A percentile compares a stretch with the other conserved stretches of the same genome.
Conservation (phyloP, 2,797 vertebrate genomes). For the Anabas testudineus region DNA sequence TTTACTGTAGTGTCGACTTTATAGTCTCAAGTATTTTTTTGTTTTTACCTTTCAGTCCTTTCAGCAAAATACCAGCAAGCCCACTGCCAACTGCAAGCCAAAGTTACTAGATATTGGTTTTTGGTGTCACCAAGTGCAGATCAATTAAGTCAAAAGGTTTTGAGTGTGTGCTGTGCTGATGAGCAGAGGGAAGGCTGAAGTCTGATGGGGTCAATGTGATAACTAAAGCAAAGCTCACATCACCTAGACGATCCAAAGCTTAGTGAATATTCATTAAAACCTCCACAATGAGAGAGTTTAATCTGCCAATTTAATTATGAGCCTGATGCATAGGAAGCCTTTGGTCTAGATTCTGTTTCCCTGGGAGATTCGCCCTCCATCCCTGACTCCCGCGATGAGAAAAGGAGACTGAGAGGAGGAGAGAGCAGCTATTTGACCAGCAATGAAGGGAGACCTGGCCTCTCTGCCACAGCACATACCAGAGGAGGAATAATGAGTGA, state of each 20-base stretch:
- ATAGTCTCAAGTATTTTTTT: not conserved
- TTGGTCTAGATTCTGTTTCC: constrained; percentile 74
- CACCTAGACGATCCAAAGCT: constrained; percentile 60
- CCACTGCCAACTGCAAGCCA: not conserved
- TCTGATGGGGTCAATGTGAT: constrained; percentile 65
- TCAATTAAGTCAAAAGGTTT: constrained; percentile 61
- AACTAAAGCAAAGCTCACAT: constrained; percentile 64
- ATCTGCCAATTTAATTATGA: constrained; percentile 82
- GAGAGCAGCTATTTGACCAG: constrained; percentile 54
- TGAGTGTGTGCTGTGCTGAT: constrained; percentile 21
- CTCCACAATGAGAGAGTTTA: constrained; percentile 75
- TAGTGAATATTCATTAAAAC: constrained; percentile 80
- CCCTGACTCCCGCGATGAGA: constrained; percentile 61
- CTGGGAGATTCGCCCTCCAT: constrained; percentile 70
- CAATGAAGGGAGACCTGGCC: constrained; percentile 54
- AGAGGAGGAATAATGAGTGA: constrained; percentile 70
- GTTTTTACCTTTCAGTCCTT: too few species aligned
- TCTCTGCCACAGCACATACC: constrained; percentile 24
- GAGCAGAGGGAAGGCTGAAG: constrained; percentile 56
- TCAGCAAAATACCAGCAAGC: not conserved
- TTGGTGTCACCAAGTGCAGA: constrained; percentile 35
- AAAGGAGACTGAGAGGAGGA: constrained; percentile 27
- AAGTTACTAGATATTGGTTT: constrained; percentile 11
- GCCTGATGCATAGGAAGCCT: constrained; percentile 70
- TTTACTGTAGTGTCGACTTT: not conserved